These are phyloP conservation scores for Mus spretus DNA, from an alignment of 2,797 vertebrate genomes.

Conservation along the genomic window DNA sequence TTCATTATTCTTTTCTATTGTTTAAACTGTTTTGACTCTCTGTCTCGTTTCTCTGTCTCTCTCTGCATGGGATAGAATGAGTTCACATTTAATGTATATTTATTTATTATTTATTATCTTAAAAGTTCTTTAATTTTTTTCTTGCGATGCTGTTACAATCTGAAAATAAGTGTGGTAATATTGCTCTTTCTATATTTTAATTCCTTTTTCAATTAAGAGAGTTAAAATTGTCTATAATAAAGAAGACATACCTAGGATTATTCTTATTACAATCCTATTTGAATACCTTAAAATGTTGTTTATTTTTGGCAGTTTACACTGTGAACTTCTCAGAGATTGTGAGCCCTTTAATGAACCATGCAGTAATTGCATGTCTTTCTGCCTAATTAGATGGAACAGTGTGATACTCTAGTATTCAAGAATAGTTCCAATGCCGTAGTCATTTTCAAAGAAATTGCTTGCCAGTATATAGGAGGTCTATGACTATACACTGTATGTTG, in stretches of 20 bases:
- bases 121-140: not conserved
- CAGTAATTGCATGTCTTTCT: not conserved
- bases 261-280: conserved; percentile 6
- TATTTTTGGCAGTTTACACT: not conserved
- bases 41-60: too few species aligned
- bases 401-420: not conserved
- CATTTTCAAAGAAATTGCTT: not conserved
- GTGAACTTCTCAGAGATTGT: not conserved
- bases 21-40: not conserved
- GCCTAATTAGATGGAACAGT: not conserved
- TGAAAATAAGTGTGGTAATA: conserved; percentile 4
- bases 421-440: not conserved
- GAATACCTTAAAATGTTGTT: not conserved
- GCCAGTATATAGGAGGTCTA: not conserved
- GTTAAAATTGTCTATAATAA: not conserved
- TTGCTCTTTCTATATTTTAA: not conserved
- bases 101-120: conserved; percentile 2
- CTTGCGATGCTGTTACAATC: not conserved
- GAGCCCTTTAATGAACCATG: not conserved
- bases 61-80: not conserved
- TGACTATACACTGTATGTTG: not conserved
- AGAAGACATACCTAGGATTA: not conserved
- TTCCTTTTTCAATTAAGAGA: not conserved
- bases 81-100: not conserved
- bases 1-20: not conserved